Evolutionary conservation across 2,113 vertebrate species (phyloP), one percentile per base, ranked within the genome.

Genomic region (Rhineura floridana): DNA sequence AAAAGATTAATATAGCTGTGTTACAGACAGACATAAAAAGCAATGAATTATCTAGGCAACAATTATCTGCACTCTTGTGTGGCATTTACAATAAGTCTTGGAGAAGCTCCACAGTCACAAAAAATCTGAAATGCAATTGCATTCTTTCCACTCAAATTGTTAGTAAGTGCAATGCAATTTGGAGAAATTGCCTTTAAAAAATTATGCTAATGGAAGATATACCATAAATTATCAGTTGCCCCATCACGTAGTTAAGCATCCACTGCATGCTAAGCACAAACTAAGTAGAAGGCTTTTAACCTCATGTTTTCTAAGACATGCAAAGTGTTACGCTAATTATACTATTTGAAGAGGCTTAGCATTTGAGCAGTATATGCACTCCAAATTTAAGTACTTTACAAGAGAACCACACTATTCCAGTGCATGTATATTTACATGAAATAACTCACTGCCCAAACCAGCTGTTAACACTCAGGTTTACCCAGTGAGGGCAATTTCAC

Each of bases 1-100:
- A 87, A n/a, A 89, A 2, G 36, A 81, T 75, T 78, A 79, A n/a
- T 82, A 76, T 81, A 87, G 50, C 11, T 1, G 2, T 87, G 80
- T 12, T 86, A 78, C 6, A 90, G 25, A 79, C 3, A 81, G 33
- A 79, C 30, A 86, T 39, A 86, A 39, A 78, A 25, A 46, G 44
- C 19, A 52, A 48, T 39, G 82, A 12, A 33, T 30, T 70, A 50
- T 42, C 81, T 48, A 67, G 55, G 52, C 5, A 42, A 19, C 55
- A 33, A 36, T 62, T 23, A 63, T 42, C n/a, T 0, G 84, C 13
- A 72, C 77, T 92, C 89, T 78, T 15, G n/a, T 72, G 90, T 59
- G 12, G 33, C 46, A 87, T n/a, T 87, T n/a, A 81, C 87, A 84
- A 15, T 6, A 44, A 17, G 13, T 80, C n/a, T 81, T n/a, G n/a